These are phyloP conservation scores for Cardiocondyla obscurior DNA, from an alignment of 1,140 invertebrate species.

Conservation along the genomic window DNA sequence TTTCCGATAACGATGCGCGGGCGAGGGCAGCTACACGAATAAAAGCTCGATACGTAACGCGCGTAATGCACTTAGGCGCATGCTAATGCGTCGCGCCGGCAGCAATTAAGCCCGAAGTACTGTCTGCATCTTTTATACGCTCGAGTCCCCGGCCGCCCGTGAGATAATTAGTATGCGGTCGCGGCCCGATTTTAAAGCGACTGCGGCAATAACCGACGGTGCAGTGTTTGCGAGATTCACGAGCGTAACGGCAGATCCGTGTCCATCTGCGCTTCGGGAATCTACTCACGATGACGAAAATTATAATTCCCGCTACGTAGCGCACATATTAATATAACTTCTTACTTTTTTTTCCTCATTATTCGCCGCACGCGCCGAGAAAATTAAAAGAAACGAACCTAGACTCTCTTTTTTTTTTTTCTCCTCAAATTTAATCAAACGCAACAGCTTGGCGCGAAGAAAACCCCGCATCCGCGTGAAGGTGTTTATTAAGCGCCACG, in stretches of 20 bases:
- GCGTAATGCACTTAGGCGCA: constrained; percentile 64
- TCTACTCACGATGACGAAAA: not conserved
- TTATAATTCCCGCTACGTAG: not conserved
- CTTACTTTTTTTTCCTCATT: not conserved
- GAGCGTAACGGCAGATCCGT: constrained; percentile 12
- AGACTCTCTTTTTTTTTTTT: not conserved
- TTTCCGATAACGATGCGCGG: constrained; percentile 40
- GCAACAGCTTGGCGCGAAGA: not conserved
- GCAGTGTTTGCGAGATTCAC: constrained; percentile 50
- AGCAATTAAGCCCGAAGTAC: constrained; percentile 71
- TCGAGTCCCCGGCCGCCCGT: constrained; percentile 22
- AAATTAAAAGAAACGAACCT: not conserved
- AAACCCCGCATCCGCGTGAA: not conserved
- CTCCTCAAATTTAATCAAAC: not conserved
- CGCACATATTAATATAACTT: not conserved
- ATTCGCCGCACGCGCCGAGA: not conserved
- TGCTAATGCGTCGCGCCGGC: constrained; percentile 56
- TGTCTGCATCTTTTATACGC: constrained; percentile 72
- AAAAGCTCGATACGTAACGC: constrained; percentile 44
- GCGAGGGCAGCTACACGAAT: not conserved
- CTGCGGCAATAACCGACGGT: constrained; percentile 40
- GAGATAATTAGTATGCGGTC: constrained; percentile 71
- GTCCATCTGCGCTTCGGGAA: not conserved
- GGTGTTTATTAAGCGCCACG: not conserved
- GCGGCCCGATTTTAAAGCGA: constrained; percentile 58